Conservation (phyloP, 2,797 vertebrate species). For the Chloroceryle amazona region DNA sequence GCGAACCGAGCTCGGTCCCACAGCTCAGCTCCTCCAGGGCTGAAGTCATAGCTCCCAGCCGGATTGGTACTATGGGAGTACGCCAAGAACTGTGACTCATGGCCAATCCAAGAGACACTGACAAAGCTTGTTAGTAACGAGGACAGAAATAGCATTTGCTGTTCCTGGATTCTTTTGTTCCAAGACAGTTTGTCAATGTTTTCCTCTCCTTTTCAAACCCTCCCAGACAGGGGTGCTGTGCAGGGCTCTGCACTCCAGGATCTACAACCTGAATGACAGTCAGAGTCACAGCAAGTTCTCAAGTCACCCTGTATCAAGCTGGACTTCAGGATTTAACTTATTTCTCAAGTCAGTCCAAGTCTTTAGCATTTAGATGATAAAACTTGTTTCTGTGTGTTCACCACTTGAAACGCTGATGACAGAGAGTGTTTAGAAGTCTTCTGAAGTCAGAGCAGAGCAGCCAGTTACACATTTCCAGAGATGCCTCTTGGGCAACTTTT, state of each 20-base stretch:
- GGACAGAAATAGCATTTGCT: slow-evolving; percentile 62
- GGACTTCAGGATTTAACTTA: background rate
- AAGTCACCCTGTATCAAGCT: background rate
- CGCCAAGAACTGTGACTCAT: slow-evolving; percentile 70
- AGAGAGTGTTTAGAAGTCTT: background rate
- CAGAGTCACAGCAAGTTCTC: background rate
- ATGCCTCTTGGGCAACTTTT: background rate
- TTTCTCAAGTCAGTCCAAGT: background rate
- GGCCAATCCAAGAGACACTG: slow-evolving; percentile 46
- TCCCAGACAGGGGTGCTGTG: background rate
- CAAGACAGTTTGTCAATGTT: background rate
- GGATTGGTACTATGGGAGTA: slow-evolving; percentile 7
- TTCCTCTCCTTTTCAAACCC: background rate
- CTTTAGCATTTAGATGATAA: background rate
- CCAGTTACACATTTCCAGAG: background rate
- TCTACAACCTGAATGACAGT: background rate
- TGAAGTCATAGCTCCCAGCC: background rate
- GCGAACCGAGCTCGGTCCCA: background rate
- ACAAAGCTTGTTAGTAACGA: slow-evolving; percentile 31
- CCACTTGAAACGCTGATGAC: background rate
- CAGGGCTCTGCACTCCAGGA: background rate
- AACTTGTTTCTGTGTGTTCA: background rate
- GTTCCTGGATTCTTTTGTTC: slow-evolving; percentile 38
- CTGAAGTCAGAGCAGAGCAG: background rate
- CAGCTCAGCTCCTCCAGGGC: background rate